These are phyloP conservation scores for Bombus huntii DNA, from an alignment of 1,140 invertebrate species.

Conservation along the genomic window DNA sequence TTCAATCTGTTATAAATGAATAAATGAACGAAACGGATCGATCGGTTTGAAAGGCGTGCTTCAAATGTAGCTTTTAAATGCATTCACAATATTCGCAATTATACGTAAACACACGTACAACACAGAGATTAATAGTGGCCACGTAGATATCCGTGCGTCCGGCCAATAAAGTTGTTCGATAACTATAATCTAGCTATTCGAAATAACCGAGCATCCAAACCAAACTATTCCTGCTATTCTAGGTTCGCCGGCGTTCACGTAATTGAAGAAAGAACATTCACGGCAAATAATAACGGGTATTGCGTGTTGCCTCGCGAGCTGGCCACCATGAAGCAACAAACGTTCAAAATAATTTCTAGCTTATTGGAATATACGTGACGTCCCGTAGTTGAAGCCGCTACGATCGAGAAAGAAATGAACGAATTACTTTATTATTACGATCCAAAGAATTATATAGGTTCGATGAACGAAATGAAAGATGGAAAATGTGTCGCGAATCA, in stretches of 20 bases:
- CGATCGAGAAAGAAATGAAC: background rate
- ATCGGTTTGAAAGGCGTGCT: background rate
- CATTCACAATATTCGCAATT: constrained; percentile 16
- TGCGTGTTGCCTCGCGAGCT: background rate
- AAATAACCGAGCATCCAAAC: constrained; percentile 27
- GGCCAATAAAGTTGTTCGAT: constrained; percentile 35
- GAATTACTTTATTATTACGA: background rate
- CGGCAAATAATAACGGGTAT: constrained; percentile 25
- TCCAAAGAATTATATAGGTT: background rate
- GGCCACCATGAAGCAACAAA: background rate
- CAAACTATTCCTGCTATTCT: constrained; percentile 30
- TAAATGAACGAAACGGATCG: background rate
- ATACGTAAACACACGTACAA: background rate
- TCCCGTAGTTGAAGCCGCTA: too few species aligned
- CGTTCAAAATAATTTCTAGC: constrained; percentile 14
- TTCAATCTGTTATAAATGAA: background rate
- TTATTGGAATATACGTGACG: background rate
- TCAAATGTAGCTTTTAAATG: background rate
- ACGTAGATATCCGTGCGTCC: constrained; percentile 12
- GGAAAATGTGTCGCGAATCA: background rate
- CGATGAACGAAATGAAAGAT: background rate
- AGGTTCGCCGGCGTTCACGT: background rate
- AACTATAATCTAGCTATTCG: constrained; percentile 37
- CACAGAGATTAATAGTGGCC: constrained; percentile 18
- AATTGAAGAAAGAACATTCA: constrained; percentile 40